These are phyloP conservation scores for Cephus sareptanus DNA, from an alignment of 2,888 invertebrate genomes.

Conservation along the genomic window DNA sequence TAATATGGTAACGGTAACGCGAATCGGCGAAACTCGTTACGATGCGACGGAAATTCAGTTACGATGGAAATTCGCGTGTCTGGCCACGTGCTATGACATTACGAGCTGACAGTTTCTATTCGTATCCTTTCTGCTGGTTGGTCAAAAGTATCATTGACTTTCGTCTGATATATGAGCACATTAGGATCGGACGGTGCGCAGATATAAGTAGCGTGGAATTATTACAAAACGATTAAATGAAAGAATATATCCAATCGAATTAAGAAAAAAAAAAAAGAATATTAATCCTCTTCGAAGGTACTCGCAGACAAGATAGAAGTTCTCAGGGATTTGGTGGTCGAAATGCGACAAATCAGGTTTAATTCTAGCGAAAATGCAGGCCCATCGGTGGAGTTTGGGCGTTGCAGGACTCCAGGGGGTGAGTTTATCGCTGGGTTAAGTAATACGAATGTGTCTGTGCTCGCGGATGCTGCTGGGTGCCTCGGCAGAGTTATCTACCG, in stretches of 20 bases:
- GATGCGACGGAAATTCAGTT: neutral
- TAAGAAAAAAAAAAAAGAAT: neutral
- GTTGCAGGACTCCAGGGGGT: constrained; percentile 52
- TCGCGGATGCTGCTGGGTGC: constrained; percentile 45
- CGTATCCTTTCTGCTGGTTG: neutral
- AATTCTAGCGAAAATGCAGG: constrained; percentile 49
- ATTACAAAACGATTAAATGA: neutral
- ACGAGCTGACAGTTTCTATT: neutral
- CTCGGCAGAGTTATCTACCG: constrained; percentile 53
- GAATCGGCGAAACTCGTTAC: constrained; percentile 6
- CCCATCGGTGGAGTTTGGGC: constrained; percentile 29
- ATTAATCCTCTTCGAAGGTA: neutral
- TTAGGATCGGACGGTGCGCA: neutral
- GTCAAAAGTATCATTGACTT: neutral
- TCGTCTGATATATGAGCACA: neutral
- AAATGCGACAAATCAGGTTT: constrained; percentile 49
- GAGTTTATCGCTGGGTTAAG: constrained; percentile 69
- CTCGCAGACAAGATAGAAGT: neutral
- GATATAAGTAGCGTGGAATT: neutral
- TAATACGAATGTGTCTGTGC: constrained; percentile 68
- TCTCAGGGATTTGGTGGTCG: neutral
- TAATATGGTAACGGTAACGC: neutral
- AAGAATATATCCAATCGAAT: neutral
- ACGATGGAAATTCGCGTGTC: neutral
- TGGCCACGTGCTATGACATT: neutral